A percentile compares a stretch with the other conserved stretches of the same genome.
Evolutionary conservation across 1,140 invertebrate species (phyloP).

Genomic region (Penaeus japonicus): DNA sequence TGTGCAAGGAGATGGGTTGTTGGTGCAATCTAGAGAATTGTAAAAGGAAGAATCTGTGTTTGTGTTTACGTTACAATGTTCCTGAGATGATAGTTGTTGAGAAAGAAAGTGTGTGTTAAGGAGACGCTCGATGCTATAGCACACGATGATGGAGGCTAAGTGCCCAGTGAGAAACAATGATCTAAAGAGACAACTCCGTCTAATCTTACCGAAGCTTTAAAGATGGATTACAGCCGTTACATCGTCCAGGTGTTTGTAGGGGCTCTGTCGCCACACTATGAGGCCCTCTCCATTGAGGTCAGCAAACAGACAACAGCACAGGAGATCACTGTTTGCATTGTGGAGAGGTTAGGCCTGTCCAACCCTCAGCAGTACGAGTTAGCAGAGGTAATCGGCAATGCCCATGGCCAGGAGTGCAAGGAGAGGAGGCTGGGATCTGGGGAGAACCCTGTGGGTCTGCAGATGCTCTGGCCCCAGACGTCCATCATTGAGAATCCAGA

Average conservation of each 20-base stretch:
- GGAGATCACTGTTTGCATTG: conserved; percentile 88
- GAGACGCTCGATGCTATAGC: neutral
- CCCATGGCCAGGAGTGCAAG: conserved; percentile 86
- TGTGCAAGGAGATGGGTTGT: conserved; percentile 7
- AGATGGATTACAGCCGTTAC: conserved; percentile 49
- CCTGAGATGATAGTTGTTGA: neutral
- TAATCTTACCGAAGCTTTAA: conserved; percentile 10
- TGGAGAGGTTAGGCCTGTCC: conserved; percentile 76
- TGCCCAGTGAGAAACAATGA: conserved; percentile 28
- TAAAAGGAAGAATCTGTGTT: neutral
- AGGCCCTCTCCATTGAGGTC: conserved; percentile 89
- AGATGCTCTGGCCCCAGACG: conserved; percentile 89
- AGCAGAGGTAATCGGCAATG: conserved; percentile 86
- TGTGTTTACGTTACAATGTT: neutral
- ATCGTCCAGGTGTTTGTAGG: conserved; percentile 80
- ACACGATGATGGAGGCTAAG: neutral
- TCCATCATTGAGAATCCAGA: conserved; percentile 49
- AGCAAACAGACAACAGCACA: conserved; percentile 89
- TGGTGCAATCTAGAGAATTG: conserved; percentile 18
- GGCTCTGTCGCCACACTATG: conserved; percentile 85
- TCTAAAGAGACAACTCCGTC: conserved; percentile 3
- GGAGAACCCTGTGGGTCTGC: conserved; percentile 90
- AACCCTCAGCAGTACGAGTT: conserved; percentile 81
- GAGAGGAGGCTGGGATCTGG: conserved; percentile 83
- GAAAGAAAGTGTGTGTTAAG: neutral